A percentile compares a stretch with the other conserved stretches of the same genome.
phyloP scores from a whole-genome alignment of 2,888 invertebrate genomes.

The Aleiodes testaceus region DNA sequence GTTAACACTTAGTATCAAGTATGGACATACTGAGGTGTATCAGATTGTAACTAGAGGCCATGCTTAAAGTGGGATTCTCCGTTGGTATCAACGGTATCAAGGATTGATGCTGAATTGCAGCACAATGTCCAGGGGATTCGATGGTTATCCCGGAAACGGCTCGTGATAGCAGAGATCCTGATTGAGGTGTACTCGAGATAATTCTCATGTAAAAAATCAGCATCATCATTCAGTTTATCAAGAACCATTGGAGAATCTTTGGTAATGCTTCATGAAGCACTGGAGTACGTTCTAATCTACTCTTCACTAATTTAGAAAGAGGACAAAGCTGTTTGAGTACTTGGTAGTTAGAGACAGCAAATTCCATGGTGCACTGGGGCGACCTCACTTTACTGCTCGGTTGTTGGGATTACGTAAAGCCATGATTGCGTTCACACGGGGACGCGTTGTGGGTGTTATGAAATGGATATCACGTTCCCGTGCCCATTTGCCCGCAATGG shows the following conservation, averaged over 20 bases:
- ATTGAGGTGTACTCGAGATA: no score
- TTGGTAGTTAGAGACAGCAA: constrained; percentile 38
- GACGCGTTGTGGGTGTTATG: constrained; percentile 71
- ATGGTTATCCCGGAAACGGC: constrained; percentile 63
- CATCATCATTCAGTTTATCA: no score
- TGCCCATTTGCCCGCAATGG: constrained; percentile 56
- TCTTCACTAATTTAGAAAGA: constrained; percentile 19
- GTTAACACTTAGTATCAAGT: constrained; percentile 50
- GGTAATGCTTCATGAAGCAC: no score
- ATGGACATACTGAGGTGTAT: constrained; percentile 52
- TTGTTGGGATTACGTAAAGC: constrained; percentile 60
- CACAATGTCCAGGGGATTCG: constrained; percentile 48
- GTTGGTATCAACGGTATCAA: constrained; percentile 36
- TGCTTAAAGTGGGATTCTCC: constrained; percentile 28
- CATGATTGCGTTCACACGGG: constrained; percentile 69
- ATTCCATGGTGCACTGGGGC: constrained; percentile 51
- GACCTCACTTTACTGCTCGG: constrained; percentile 48
- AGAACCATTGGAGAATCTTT: no score
- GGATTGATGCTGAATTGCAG: constrained; percentile 11
- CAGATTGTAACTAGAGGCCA: constrained; percentile 50
- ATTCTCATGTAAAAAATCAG: neutral
- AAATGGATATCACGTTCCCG: constrained; percentile 70
- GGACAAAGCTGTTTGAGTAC: constrained; percentile 39
- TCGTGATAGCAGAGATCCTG: no score
- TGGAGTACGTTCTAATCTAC: neutral